Evolutionary conservation across 2,797 vertebrate species (phyloP).

Genomic region (Scomberomorus guttatus): DNA sequence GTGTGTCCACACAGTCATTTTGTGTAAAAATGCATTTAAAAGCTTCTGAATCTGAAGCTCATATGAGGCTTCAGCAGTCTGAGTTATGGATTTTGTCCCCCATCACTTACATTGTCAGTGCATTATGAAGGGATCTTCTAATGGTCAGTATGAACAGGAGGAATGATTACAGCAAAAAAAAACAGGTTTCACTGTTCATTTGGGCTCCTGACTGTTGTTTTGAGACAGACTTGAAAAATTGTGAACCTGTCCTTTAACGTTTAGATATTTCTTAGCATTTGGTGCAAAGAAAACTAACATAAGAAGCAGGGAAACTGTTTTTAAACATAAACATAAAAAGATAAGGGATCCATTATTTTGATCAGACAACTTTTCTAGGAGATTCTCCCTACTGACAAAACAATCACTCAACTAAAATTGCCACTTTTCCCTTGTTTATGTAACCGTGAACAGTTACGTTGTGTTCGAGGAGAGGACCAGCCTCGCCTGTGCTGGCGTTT

Average conservation of each 20-base stretch:
- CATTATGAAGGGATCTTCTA: no score
- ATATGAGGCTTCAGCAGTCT: no score
- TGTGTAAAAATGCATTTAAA: no score
- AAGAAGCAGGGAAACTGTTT: constrained; percentile 8
- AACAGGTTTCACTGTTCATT: no score
- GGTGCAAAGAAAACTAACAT: constrained; percentile 60
- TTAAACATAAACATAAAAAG: constrained; percentile 8
- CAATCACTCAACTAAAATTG: constrained; percentile 72
- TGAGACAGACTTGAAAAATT: background rate
- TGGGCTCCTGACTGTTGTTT: background rate
- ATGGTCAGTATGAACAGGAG: no score
- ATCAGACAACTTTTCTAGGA: constrained; percentile 44
- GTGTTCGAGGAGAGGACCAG: constrained; percentile 71
- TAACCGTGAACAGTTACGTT: constrained; percentile 39
- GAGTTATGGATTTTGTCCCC: no score
- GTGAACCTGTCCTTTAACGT: background rate
- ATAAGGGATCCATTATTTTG: constrained; percentile 28
- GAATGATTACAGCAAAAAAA: no score
- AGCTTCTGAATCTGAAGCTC: no score
- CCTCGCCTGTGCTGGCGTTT: constrained; percentile 61
- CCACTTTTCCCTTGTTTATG: constrained; percentile 82
- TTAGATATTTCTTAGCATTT: constrained; percentile 40
- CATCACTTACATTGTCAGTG: no score
- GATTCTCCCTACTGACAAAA: constrained; percentile 58
- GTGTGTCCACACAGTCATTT: no score